A percentile compares a stretch with the other conserved stretches of the same genome.
These are phyloP conservation scores for Cephus rjabovi DNA, from an alignment of 2,888 invertebrate species.

Conservation along the genomic window DNA sequence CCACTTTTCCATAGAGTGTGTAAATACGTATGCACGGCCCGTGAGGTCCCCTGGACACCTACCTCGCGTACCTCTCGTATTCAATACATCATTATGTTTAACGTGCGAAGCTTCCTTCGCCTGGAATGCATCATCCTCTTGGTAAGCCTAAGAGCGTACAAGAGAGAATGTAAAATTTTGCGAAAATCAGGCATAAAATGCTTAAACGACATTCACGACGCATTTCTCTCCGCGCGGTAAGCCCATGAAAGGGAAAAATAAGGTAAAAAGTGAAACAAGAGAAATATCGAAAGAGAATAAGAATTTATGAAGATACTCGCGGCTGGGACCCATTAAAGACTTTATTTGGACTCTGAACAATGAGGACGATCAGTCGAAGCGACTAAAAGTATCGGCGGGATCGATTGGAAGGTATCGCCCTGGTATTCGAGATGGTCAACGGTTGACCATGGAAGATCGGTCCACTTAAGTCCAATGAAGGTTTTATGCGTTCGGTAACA, in stretches of 20 bases:
- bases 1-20: not conserved
- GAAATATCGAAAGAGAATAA: constrained; percentile 10
- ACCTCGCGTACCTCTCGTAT: not conserved
- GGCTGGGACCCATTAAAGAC: constrained; percentile 33
- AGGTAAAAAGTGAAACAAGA: constrained; percentile 3
- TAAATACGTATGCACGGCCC: not conserved
- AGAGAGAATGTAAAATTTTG: not conserved
- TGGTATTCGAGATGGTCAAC: not conserved
- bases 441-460: not conserved
- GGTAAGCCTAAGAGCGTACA: not conserved
- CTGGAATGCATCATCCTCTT: not conserved
- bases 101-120: not conserved
- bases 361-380: constrained; percentile 30
- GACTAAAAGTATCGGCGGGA: not conserved
- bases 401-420: not conserved
- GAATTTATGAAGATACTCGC: constrained; percentile 26
- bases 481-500: not conserved
- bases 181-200: constrained; percentile 26
- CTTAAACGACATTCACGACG: not conserved
- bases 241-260: not conserved
- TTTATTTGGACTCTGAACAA: constrained; percentile 34
- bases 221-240: not conserved
- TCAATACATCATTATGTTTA: not conserved
- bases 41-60: not conserved
- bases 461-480: not conserved